These are phyloP conservation scores for Gracilinanus agilis DNA, from an alignment of 2,113 vertebrate genomes.

Conservation along the genomic window DNA sequence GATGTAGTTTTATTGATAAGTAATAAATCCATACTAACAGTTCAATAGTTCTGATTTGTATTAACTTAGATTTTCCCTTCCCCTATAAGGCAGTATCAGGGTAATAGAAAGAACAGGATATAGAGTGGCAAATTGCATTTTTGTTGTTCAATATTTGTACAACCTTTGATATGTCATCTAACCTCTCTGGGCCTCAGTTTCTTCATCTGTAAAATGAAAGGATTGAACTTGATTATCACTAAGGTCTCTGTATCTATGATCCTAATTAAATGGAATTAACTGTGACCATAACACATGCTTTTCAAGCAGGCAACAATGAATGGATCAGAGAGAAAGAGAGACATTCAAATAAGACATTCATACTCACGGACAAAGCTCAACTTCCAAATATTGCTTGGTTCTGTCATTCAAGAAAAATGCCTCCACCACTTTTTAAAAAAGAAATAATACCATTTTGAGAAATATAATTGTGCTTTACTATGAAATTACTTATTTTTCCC, in stretches of 20 bases:
- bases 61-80: conserved; percentile 15
- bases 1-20: conserved; percentile 17
- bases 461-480: conserved; percentile 43
- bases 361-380: conserved; percentile 97
- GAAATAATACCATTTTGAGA: conserved; percentile 41
- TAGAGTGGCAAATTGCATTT: background rate
- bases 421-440: conserved; percentile 90
- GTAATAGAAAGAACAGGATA: background rate
- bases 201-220: background rate
- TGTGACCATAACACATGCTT: background rate
- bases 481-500: conserved; percentile 40
- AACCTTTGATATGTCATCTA: background rate
- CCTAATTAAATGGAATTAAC: conserved; percentile 19
- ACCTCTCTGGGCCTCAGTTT: background rate
- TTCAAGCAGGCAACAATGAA: conserved; percentile 32
- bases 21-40: conserved; percentile 30
- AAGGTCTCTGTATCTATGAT: background rate
- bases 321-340: conserved; percentile 7
- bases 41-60: conserved; percentile 1
- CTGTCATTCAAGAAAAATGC: conserved; percentile 92
- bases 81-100: background rate
- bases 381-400: conserved; percentile 92
- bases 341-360: conserved; percentile 4
- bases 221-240: background rate
- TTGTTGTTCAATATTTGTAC: background rate